Conservation (phyloP, 2,888 invertebrate genomes). For the Nymphalis urticae region DNA sequence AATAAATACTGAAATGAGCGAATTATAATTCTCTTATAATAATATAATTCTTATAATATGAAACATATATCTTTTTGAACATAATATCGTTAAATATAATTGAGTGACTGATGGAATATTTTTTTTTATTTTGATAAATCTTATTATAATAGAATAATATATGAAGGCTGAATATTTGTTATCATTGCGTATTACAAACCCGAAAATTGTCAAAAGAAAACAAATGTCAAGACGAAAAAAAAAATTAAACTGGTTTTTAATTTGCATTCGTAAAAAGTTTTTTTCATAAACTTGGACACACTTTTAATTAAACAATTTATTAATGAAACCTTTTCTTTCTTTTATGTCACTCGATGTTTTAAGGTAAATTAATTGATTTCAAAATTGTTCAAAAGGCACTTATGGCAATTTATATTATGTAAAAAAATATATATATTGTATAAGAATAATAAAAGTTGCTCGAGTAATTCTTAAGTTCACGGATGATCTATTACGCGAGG, state of each 20-base stretch:
- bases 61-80: too few relatives aligned
- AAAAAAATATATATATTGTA: slow-evolving; percentile 16
- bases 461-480: slow-evolving; percentile 39
- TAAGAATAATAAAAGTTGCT: slow-evolving; percentile 33
- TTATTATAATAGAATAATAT: too few relatives aligned
- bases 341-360: background rate
- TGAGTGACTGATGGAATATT: too few relatives aligned
- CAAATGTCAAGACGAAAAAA: background rate
- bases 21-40: too few relatives aligned
- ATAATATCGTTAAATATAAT: too few relatives aligned
- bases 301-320: slow-evolving; percentile 6
- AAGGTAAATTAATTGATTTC: background rate
- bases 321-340: background rate
- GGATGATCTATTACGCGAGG: slow-evolving; percentile 38
- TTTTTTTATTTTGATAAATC: too few relatives aligned
- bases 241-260: background rate
- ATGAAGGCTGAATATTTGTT: background rate
- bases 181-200: background rate
- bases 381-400: background rate
- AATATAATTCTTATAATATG: too few relatives aligned
- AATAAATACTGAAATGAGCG: too few relatives aligned
- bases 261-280: background rate
- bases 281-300: background rate
- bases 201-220: background rate
- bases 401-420: slow-evolving; percentile 2